Conservation (phyloP, 1,140 invertebrate genomes). For the Bemisia tabaci region DNA sequence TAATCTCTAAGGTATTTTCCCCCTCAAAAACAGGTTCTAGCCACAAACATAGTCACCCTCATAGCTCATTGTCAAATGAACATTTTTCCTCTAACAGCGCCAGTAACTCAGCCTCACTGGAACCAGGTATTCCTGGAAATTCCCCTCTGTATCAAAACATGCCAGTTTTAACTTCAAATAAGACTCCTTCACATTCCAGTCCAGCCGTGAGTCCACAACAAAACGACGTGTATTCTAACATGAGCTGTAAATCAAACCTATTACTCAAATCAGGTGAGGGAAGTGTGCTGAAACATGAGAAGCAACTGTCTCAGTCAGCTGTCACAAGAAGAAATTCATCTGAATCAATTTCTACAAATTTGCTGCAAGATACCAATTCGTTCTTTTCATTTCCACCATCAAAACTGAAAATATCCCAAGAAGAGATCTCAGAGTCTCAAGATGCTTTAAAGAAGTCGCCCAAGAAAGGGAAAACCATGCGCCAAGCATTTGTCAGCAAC, state of each 20-base stretch:
- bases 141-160: not conserved
- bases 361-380: no score
- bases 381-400: no score
- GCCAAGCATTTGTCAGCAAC: not conserved
- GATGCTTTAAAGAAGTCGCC: not conserved
- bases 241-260: not conserved
- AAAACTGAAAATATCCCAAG: not conserved
- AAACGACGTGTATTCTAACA: not conserved
- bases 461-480: not conserved
- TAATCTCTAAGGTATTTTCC: constrained; percentile 1
- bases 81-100: not conserved
- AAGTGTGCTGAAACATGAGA: not conserved
- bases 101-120: not conserved
- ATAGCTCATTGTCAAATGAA: not conserved
- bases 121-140: not conserved
- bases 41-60: constrained; percentile 1
- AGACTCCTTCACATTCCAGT: not conserved
- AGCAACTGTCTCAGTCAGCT: not conserved
- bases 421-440: not conserved
- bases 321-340: no score
- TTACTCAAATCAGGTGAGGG: not conserved
- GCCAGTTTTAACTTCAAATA: not conserved
- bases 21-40: constrained; percentile 1
- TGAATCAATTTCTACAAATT: no score
- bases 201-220: not conserved